phyloP scores from a whole-genome alignment of 2,113 vertebrate species.

The Labeo catla region DNA sequence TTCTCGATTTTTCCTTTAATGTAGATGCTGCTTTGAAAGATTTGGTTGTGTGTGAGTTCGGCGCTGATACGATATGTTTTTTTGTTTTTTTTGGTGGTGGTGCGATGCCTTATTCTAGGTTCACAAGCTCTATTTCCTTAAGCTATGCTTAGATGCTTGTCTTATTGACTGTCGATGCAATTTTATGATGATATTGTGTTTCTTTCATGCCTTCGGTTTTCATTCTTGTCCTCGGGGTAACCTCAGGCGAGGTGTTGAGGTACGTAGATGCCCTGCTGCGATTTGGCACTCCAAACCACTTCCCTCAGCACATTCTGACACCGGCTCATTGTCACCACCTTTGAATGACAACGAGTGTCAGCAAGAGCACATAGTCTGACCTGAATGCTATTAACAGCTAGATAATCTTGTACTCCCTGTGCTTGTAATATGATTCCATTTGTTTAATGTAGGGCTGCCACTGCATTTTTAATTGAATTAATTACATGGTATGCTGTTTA shows the following conservation, averaged over 20 bases:
- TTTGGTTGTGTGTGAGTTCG: background rate
- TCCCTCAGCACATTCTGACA: constrained; percentile 56
- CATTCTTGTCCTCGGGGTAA: constrained; percentile 14
- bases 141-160: constrained; percentile 5
- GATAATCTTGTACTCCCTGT: constrained; percentile 62
- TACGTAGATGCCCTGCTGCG: constrained; percentile 18
- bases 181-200: constrained; percentile 6
- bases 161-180: background rate
- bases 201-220: background rate
- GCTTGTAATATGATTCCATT: constrained; percentile 37
- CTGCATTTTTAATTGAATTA: background rate
- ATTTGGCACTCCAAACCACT: constrained; percentile 42
- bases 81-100: background rate
- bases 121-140: background rate
- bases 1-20: constrained; percentile 52
- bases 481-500: background rate
- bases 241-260: constrained; percentile 31
- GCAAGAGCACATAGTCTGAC: constrained; percentile 51
- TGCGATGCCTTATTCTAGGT: background rate
- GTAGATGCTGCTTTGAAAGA: constrained; percentile 59
- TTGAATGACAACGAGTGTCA: constrained; percentile 68
- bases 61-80: background rate
- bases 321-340: constrained; percentile 65
- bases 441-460: background rate
- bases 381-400: constrained; percentile 65